phyloP scores from a whole-genome alignment of 1,140 invertebrate species.

The Plectrocnemia conspersa region DNA sequence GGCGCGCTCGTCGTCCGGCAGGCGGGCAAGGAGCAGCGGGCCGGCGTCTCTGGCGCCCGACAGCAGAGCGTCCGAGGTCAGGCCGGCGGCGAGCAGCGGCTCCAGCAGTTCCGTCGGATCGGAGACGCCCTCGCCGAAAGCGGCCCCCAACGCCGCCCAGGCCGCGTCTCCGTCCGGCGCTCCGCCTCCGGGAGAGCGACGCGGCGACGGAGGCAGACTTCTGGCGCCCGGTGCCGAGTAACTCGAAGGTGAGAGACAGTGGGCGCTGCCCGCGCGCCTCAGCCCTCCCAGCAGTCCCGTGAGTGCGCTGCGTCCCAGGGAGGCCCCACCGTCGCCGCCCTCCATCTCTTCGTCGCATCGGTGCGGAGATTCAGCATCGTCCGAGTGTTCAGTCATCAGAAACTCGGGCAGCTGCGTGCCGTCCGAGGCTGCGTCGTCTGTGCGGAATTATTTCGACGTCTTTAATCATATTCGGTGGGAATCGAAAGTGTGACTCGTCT shows the following conservation, averaged over 20 bases:
- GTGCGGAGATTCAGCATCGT: conserved; percentile 8
- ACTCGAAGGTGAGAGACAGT: conserved; percentile 51
- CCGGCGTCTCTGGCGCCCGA: conserved; percentile 74
- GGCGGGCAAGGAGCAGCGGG: conserved; percentile 63
- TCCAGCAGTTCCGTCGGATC: conserved; percentile 46
- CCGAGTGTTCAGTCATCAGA: conserved; percentile 29
- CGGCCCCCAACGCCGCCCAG: conserved; percentile 45
- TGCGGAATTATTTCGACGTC: no score
- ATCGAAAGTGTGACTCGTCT: no score
- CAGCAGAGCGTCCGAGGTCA: conserved; percentile 70
- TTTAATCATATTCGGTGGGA: no score
- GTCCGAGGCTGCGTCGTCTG: conserved; percentile 3
- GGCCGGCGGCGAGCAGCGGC: conserved; percentile 52
- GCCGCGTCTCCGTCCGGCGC: conserved; percentile 26
- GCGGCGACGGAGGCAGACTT: conserved; percentile 75
- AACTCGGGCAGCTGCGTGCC: conserved; percentile 20
- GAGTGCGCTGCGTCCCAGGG: conserved; percentile 43
- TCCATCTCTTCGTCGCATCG: conserved; percentile 1
- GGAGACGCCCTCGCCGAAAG: conserved; percentile 45
- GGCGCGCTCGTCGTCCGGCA: conserved; percentile 55
- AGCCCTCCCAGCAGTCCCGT: conserved; percentile 48
- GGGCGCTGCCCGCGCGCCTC: conserved; percentile 47
- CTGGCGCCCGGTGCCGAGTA: conserved; percentile 54
- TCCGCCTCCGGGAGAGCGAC: conserved; percentile 52
- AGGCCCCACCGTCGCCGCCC: conserved; percentile 21